These are phyloP conservation scores for Solen grandis DNA, from an alignment of 1,140 invertebrate genomes.

Conservation along the genomic window DNA sequence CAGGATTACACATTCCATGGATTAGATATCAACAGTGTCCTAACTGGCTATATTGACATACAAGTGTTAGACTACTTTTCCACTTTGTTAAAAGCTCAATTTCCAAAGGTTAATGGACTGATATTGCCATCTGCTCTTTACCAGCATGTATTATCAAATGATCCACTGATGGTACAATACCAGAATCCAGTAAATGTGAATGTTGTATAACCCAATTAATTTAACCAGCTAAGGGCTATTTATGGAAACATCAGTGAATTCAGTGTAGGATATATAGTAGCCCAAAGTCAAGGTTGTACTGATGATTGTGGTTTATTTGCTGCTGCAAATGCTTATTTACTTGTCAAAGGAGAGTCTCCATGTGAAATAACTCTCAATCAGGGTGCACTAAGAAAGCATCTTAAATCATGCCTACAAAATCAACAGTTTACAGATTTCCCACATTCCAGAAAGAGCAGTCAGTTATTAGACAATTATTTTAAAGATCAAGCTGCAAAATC, in stretches of 20 bases:
- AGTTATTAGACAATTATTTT: too few relatives aligned
- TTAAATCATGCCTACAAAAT: constrained; percentile 4
- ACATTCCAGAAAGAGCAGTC: too few relatives aligned
- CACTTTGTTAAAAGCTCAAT: constrained; percentile 7
- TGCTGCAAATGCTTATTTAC: constrained; percentile 13
- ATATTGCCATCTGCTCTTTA: constrained; percentile 9
- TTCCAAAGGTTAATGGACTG: constrained; percentile 2
- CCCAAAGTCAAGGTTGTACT: constrained; percentile 18
- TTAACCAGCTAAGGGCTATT: not conserved
- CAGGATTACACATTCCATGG: too few relatives aligned
- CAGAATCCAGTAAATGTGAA: not conserved
- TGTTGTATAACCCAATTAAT: not conserved
- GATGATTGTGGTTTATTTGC: constrained; percentile 20
- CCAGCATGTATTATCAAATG: not conserved
- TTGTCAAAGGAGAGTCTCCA: not conserved
- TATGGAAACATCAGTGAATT: not conserved
- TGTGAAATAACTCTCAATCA: not conserved
- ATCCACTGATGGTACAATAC: not conserved
- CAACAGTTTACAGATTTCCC: not conserved
- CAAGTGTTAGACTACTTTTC: constrained; percentile 19
- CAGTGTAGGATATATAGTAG: not conserved
- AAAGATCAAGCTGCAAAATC: not conserved
- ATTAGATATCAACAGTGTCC: constrained; percentile 3
- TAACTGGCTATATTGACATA: constrained; percentile 6
- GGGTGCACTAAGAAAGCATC: not conserved